Evolutionary conservation across 2,797 vertebrate genomes (phyloP).

Genomic region (Luscinia luscinia): DNA sequence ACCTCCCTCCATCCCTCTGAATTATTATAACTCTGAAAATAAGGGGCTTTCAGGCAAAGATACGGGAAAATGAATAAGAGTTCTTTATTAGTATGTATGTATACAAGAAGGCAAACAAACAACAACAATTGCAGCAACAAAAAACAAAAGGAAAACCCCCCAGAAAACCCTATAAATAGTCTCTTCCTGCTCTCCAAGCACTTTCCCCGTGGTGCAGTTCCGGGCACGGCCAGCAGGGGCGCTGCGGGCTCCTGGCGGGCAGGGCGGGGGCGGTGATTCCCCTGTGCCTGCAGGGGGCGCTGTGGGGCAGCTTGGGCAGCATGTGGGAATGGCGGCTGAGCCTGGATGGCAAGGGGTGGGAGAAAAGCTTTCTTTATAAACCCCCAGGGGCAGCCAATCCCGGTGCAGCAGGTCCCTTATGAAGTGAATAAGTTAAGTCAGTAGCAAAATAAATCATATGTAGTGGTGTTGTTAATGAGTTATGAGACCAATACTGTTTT

Average conservation of each 20-base stretch:
- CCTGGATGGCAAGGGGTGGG: neutral
- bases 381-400: fast-evolving
- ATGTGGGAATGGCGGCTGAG: fast-evolving
- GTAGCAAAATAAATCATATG: too few species aligned
- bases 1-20: fast-evolving
- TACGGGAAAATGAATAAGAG: neutral
- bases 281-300: neutral
- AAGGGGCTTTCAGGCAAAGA: neutral
- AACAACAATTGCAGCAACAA: too few species aligned
- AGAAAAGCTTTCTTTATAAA: neutral
- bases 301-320: fast-evolving
- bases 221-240: neutral
- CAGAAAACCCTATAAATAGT: too few species aligned
- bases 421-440: too few species aligned
- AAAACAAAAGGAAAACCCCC: neutral
- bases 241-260: too few species aligned
- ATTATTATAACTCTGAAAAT: neutral
- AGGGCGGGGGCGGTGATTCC: neutral
- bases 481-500: too few species aligned
- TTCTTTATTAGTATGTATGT: neutral
- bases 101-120: neutral
- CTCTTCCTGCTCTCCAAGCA: fast-evolving
- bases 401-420: neutral
- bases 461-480: too few species aligned
- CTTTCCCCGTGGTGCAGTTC: fast-evolving